Base-by-base conservation (phyloP, 2,797 vertebrate species). In the Bradypus variegatus region DNA sequence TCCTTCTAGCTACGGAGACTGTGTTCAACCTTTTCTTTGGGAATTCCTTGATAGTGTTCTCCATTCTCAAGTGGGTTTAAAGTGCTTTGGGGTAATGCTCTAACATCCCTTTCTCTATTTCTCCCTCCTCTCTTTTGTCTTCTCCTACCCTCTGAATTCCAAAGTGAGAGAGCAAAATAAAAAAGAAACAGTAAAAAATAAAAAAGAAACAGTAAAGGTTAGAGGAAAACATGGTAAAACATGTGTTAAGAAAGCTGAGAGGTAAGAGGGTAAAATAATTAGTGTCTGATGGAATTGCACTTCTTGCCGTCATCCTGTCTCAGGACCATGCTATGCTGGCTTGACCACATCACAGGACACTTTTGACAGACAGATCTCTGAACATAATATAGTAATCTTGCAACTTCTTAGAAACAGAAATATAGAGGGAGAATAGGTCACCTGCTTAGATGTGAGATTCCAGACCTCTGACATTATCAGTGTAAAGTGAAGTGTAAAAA, bases 401-500 rank as follows among this genome's bases (percentile, higher is more conserved):
- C n/a, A 94, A 84, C 78, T 81, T 87, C 55, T 89, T 2, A 41
- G 38, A 88, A 93, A 86, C 36, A 93, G 31, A 91, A 83, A 65
- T 58, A 90, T 0, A 72, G 48, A 79, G 2, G 27, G 38, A 73
- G 48, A 91, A 70, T 70, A 88, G 31, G 75, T 85, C 50, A 58
- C 88, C 88, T 88, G 73, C 84, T 94, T 93, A 88, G 23, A 86
- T 38, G 10, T n/a, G 19, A 55, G 58, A 91, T 93, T 87, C 65
- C 38, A 86, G 55, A 72, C 55, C 53, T 50, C 72, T 79, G 73
- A 90, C 45, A 18, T 91, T 58, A 81, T 87, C 72, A 84, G 12
- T 80, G 16, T 77, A 76, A 90, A 82, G 75, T 29, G 38, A 85
- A 89, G 45, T 18, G 1, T 82, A 27, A 88, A 86, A 86, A 88